Percentiles rank a stretch among this genome's conserved stretches.
Evolutionary conservation across 2,113 vertebrate species (phyloP).

Genomic region (Gallinago jamesoni): DNA sequence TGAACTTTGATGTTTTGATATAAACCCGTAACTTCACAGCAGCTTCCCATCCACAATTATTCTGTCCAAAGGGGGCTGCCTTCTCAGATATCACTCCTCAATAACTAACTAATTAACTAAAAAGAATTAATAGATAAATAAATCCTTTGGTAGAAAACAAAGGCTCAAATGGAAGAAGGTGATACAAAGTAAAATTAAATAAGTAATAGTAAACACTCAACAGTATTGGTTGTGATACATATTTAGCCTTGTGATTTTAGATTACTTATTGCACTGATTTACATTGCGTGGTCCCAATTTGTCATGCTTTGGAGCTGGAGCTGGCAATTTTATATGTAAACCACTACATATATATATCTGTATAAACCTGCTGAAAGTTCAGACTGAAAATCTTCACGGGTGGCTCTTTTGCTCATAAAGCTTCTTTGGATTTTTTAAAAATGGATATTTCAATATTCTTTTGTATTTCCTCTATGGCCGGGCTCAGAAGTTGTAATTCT

Average conservation of each 20-base stretch:
- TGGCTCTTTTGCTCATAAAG: background rate
- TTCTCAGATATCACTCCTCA: background rate
- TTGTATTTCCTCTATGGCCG: background rate
- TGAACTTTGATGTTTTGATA: background rate
- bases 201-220: background rate
- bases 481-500: conserved; percentile 1
- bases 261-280: background rate
- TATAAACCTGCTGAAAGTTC: background rate
- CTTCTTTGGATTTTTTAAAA: background rate
- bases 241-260: background rate
- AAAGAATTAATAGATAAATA: background rate
- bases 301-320: background rate
- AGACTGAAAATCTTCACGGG: background rate
- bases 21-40: background rate
- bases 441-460: background rate
- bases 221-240: background rate
- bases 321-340: background rate
- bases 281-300: background rate
- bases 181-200: background rate
- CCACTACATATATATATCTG: background rate
- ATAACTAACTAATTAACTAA: background rate
- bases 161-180: background rate
- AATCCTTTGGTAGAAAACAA: background rate
- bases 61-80: background rate
- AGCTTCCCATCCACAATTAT: background rate